A percentile compares a stretch with the other conserved stretches of the same genome.
phyloP scores from a whole-genome alignment of 2,113 vertebrate genomes.

The Myotis lucifugus region DNA sequence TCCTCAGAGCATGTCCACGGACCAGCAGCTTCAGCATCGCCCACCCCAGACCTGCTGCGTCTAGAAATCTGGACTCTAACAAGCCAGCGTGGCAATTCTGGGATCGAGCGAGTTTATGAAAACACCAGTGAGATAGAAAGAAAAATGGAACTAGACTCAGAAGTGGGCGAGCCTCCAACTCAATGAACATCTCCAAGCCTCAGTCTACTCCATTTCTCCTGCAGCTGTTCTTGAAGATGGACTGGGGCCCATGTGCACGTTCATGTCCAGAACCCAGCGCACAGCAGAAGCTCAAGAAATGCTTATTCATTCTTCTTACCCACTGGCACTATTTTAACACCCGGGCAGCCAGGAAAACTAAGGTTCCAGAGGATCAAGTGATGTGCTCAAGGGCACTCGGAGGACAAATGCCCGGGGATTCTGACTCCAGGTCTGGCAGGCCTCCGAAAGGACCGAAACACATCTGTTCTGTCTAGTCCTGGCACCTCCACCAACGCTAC shows the following conservation, averaged over 20 bases:
- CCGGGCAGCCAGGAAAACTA: neutral
- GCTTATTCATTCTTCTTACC: neutral
- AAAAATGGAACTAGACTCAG: neutral
- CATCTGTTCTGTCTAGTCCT: neutral
- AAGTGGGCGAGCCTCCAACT: neutral
- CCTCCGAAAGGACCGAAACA: neutral
- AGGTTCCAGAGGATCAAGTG: neutral
- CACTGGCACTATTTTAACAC: neutral
- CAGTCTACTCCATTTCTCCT: neutral
- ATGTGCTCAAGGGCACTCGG: neutral
- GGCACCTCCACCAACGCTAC: accelerated
- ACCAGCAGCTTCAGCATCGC: neutral
- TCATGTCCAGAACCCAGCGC: neutral
- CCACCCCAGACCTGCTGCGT: neutral
- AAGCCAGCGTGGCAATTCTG: neutral
- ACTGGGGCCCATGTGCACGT: neutral
- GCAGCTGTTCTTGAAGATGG: accelerated
- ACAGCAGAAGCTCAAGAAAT: neutral
- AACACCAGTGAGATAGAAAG: neutral
- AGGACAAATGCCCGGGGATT: neutral
- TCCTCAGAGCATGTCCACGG: accelerated
- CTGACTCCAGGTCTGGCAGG: neutral
- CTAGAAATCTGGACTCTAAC: neutral
- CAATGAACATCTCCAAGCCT: neutral
- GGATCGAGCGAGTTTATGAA: neutral